Evolutionary conservation across 2,113 vertebrate genomes (phyloP).

Genomic region (Pyxicephalus adspersus): DNA sequence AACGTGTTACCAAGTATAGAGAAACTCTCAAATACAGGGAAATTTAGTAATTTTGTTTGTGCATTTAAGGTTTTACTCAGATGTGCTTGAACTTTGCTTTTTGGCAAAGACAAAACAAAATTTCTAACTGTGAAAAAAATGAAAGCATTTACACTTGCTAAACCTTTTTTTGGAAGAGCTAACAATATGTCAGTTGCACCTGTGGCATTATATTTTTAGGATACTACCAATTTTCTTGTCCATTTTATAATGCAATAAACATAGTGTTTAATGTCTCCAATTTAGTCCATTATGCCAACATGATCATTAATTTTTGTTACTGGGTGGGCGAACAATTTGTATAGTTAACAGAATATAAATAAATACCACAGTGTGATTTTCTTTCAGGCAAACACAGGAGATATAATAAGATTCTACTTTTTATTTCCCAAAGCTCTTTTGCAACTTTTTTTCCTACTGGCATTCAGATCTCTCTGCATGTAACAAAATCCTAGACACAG

Average conservation of each 20-base stretch:
- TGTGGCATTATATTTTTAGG: constrained; percentile 1
- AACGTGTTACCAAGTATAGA: too few relatives aligned
- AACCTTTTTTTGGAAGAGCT: background rate
- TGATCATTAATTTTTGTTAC: background rate
- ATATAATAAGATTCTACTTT: background rate
- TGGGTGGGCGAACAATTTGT: constrained; percentile 11
- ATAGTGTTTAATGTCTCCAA: background rate
- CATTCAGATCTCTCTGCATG: constrained; percentile 30
- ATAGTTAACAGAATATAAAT: constrained; percentile 16
- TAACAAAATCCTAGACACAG: constrained; percentile 38
- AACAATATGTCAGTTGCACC: constrained; percentile 4
- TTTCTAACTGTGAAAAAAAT: background rate
- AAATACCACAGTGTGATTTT: constrained; percentile 1
- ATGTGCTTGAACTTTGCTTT: too few relatives aligned
- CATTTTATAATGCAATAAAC: background rate
- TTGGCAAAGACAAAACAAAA: background rate
- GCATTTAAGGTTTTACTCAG: too few relatives aligned
- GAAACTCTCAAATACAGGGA: too few relatives aligned
- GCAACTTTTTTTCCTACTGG: background rate
- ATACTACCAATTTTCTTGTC: background rate
- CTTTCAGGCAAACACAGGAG: background rate
- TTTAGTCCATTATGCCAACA: background rate
- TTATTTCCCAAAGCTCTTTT: constrained; percentile 17
- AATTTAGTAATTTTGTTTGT: too few relatives aligned
- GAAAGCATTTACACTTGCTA: background rate